phyloP scores from a whole-genome alignment of 2,888 invertebrate genomes.

The Tenodera sinensis region DNA sequence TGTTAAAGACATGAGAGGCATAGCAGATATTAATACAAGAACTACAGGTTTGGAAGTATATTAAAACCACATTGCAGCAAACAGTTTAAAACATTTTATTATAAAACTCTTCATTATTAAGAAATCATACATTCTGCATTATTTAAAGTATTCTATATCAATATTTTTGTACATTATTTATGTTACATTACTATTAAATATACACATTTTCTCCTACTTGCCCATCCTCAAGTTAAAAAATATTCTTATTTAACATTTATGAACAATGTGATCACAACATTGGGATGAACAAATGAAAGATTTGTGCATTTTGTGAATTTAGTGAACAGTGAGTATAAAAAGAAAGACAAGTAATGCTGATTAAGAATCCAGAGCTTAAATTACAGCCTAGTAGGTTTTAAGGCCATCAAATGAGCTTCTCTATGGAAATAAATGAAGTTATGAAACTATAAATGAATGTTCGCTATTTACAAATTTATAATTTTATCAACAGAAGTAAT shows the following conservation, averaged over 20 bases:
- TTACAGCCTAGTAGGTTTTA: not conserved
- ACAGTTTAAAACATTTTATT: conserved; percentile 22
- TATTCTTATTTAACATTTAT: conserved; percentile 3
- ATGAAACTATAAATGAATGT: not conserved
- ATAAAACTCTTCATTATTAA: conserved; percentile 26
- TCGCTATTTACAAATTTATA: not conserved
- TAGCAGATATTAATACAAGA: not conserved
- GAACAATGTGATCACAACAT: conserved; percentile 8
- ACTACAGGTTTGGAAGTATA: not conserved
- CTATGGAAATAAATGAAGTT: not conserved
- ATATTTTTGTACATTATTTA: conserved; percentile 25
- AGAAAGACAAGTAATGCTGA: not conserved
- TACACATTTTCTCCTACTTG: conserved; percentile 15
- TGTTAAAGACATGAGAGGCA: too few species aligned
- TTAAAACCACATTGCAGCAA: not conserved
- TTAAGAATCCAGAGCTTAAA: not conserved
- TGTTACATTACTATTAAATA: conserved; percentile 6
- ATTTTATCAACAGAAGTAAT: not conserved
- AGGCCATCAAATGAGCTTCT: not conserved
- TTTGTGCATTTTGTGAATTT: conserved; percentile 11
- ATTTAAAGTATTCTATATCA: conserved; percentile 4
- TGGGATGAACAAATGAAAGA: conserved; percentile 13
- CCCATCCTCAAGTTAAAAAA: conserved; percentile 13
- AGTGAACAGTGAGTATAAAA: not conserved
- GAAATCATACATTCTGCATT: conserved; percentile 17